phyloP scores from a whole-genome alignment of 2,888 invertebrate genomes.

The Anthophora plumipes region DNA sequence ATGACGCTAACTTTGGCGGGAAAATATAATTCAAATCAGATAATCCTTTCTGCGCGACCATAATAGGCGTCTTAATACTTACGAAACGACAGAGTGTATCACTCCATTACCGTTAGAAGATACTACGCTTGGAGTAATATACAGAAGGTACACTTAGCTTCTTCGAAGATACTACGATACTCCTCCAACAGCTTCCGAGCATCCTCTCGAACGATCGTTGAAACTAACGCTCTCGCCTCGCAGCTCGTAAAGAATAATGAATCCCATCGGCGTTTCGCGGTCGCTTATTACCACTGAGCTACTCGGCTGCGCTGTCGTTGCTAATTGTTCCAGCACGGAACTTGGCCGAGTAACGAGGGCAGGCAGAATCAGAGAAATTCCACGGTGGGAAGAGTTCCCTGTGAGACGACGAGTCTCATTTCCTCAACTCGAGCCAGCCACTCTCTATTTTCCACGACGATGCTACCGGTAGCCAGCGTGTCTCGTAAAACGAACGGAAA shows the following conservation, averaged over 20 bases:
- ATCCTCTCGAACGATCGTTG: background rate
- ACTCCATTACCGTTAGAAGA: background rate
- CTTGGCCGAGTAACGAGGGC: slow-evolving; percentile 19
- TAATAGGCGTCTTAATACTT: no score
- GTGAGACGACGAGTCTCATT: slow-evolving; percentile 33
- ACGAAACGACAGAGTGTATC: background rate
- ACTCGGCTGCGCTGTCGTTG: slow-evolving; percentile 3
- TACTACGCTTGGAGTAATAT: background rate
- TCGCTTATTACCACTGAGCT: slow-evolving; percentile 10
- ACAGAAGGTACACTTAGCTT: background rate
- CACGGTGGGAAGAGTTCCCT: background rate
- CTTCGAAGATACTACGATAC: background rate
- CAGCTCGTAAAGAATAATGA: slow-evolving; percentile 26
- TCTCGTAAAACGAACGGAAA: slow-evolving; percentile 19
- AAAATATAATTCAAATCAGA: no score
- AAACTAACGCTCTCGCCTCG: background rate
- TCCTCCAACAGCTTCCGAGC: background rate
- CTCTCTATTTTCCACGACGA: slow-evolving; percentile 19
- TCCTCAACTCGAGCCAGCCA: slow-evolving; percentile 9
- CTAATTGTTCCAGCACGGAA: slow-evolving; percentile 20
- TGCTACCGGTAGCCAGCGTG: background rate
- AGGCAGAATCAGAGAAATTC: slow-evolving; percentile 29
- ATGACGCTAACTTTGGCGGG: no score
- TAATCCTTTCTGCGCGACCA: no score
- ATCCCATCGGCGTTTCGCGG: slow-evolving; percentile 13